Evolutionary conservation across 2,888 invertebrate genomes (phyloP).

Genomic region (Standfussiana lucernea): DNA sequence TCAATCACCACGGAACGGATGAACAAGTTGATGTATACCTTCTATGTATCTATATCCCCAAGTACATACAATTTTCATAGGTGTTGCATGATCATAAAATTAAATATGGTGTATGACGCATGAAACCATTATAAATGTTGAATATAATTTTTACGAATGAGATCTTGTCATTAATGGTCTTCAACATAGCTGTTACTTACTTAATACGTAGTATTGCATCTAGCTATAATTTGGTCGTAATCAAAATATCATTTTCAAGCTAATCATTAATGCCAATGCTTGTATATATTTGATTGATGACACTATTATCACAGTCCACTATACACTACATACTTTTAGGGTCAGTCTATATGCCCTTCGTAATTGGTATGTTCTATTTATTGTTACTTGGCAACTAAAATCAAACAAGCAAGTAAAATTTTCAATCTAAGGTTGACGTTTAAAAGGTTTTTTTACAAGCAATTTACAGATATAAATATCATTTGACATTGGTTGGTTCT

Average conservation of each 20-base stretch:
- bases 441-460: background rate
- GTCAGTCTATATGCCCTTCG: background rate
- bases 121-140: background rate
- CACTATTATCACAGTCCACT: background rate
- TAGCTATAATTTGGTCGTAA: conserved; percentile 19
- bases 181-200: conserved; percentile 4
- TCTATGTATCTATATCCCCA: background rate
- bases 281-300: conserved; percentile 29
- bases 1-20: background rate
- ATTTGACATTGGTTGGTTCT: background rate
- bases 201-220: background rate
- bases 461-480: background rate
- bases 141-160: background rate
- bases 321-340: background rate
- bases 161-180: background rate
- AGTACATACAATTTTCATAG: background rate
- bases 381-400: conserved; percentile 17
- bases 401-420: background rate
- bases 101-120: background rate
- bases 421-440: background rate
- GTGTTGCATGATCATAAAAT: background rate
- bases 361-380: background rate
- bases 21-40: background rate
- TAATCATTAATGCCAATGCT: background rate
- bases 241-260: conserved; percentile 26